Evolutionary conservation across 2,113 vertebrate genomes (phyloP), one percentile per base, ranked within the genome.

Genomic region (Upupa epops): DNA sequence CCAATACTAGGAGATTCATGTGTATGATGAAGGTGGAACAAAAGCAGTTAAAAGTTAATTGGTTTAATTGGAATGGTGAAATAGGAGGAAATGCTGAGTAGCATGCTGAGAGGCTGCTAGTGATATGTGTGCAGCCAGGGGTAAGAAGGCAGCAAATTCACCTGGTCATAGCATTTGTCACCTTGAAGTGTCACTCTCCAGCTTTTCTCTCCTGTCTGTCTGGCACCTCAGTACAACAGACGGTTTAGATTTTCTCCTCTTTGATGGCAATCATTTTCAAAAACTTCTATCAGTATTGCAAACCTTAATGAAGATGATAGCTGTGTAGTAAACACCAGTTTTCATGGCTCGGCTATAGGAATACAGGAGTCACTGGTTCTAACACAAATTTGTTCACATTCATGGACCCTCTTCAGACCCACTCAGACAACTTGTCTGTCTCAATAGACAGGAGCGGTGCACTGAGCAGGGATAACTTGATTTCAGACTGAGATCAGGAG

Each of bases 291-390:
- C 5, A 26, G 9, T 12, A 3, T 9, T 65, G 25, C 28, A 63
- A 79, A 22, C 49, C 28, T 40, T 69, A 69, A 61, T 0, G 1
- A 83, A 63, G 26, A 68, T 3, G 21, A 31, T 8, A 48, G 15
- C 26, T 64, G 13, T 1, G 0, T 29, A 45, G 26, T 34, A 61
- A 78, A 26, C 0, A 0, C n/a, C 37, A 18, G 8, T 71, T 71
- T 86, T 17, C 37, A 4, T 64, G 29, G 40, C 11, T 51, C 37
- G 59, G 12, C 12, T 37, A n/a, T 28, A 8, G 21, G 8, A 63
- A 31, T 32, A 79, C 20, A 55, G 51, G 32, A 73, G n/a, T 11
- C 1, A 0, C 2, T 56, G 9, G 8, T 11, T 91, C 15, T 51
- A 83, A 59, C 7, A 61, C 45, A 48, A 60, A 6, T 70, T 70